Conservation (phyloP, 1,140 invertebrate species). For the Neodiprion pinetum region DNA sequence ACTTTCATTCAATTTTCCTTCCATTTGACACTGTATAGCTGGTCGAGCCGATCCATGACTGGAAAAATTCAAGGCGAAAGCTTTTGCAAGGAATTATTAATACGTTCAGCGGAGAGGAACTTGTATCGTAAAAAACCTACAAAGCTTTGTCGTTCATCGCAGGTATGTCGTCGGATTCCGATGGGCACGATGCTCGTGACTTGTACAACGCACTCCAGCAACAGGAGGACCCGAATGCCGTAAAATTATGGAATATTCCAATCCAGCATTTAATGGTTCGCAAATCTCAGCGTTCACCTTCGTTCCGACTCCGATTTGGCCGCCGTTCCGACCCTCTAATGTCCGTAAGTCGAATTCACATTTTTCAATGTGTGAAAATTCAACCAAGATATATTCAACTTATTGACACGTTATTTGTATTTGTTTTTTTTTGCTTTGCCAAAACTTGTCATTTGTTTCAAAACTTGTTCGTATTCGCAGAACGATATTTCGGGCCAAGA, state of each 20-base stretch:
- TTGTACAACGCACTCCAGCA: background rate
- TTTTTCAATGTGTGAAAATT: background rate
- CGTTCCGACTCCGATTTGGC: constrained; percentile 59
- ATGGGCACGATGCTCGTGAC: background rate
- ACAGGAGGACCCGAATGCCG: background rate
- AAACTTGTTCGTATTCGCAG: background rate
- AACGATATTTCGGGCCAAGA: background rate
- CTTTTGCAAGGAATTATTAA: no score
- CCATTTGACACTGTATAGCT: no score
- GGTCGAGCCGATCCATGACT: no score
- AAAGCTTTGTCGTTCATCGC: no score
- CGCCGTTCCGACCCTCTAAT: constrained; percentile 44
- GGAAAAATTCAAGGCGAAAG: no score
- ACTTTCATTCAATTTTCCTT: no score
- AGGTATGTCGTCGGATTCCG: background rate
- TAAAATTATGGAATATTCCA: constrained; percentile 17
- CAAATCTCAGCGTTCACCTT: constrained; percentile 60
- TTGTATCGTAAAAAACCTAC: no score
- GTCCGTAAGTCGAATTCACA: constrained; percentile 31
- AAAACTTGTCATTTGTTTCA: background rate
- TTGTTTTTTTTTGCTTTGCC: no score
- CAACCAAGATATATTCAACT: no score
- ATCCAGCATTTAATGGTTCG: constrained; percentile 56
- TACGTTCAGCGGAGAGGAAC: no score
- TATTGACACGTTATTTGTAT: no score